These are phyloP conservation scores for Riptortus pedestris DNA, from an alignment of 1,140 invertebrate species.

Conservation along the genomic window DNA sequence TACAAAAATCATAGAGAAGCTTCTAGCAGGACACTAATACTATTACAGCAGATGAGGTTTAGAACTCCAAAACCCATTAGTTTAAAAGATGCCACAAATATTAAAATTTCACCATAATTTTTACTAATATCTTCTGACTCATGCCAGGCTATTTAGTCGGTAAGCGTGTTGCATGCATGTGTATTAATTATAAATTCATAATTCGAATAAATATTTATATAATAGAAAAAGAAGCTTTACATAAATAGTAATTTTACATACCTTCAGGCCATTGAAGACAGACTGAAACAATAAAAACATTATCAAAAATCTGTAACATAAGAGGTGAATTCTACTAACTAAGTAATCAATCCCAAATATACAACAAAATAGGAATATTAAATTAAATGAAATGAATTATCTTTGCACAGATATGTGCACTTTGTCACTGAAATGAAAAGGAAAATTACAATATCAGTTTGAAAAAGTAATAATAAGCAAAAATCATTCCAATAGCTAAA, in stretches of 20 bases:
- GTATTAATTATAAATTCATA: conserved; percentile 32
- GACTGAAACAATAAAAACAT: conserved; percentile 54
- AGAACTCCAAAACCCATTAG: conserved; percentile 27
- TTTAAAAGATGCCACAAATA: conserved; percentile 26
- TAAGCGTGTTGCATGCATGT: conserved; percentile 36
- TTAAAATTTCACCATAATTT: conserved; percentile 24
- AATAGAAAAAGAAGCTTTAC: conserved; percentile 23
- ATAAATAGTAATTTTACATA: conserved; percentile 36
- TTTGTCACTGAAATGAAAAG: too few relatives aligned
- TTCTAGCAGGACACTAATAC: conserved; percentile 26
- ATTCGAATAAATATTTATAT: conserved; percentile 27
- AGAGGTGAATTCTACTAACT: too few relatives aligned
- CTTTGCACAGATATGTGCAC: too few relatives aligned
- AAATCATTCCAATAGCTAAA: too few relatives aligned
- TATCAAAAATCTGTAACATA: conserved; percentile 33
- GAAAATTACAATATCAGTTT: too few relatives aligned
- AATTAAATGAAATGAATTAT: too few relatives aligned
- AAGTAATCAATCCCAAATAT: too few relatives aligned
- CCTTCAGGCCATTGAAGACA: conserved; percentile 80
- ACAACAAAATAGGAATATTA: too few relatives aligned
- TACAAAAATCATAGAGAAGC: conserved; percentile 23
- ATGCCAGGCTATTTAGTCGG: conserved; percentile 32
- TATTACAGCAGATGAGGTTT: conserved; percentile 26
- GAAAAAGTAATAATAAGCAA: too few relatives aligned
- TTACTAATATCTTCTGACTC: conserved; percentile 28